These are phyloP conservation scores for Acrocera orbiculus DNA, from an alignment of 2,888 invertebrate species.

Conservation along the genomic window DNA sequence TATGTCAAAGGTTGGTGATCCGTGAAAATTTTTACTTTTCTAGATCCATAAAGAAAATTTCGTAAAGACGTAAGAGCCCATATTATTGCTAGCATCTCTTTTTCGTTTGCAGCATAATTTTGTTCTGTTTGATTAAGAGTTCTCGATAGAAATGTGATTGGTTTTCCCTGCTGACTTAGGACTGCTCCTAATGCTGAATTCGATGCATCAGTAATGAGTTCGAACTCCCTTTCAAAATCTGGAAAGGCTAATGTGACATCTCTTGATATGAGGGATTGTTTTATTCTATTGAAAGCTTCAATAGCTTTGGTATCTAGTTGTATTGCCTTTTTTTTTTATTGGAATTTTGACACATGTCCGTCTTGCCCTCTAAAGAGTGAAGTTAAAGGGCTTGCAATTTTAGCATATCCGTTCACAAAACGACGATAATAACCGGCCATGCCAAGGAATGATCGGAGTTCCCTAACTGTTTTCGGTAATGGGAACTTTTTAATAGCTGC, in stretches of 20 bases:
- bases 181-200: conserved; percentile 3
- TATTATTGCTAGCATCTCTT: conserved; percentile 3
- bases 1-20: neutral
- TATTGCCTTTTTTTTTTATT: conserved; percentile 5
- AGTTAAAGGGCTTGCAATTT: too few relatives aligned
- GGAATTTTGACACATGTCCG: conserved; percentile 3
- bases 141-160: conserved; percentile 2
- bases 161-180: conserved; percentile 1
- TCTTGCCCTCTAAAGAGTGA: too few relatives aligned
- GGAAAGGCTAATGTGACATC: conserved; percentile 3
- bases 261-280: conserved; percentile 2
- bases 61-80: conserved; percentile 1
- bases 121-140: conserved; percentile 3
- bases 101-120: conserved; percentile 2
- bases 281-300: conserved; percentile 4
- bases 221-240: conserved; percentile 3
- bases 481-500: too few relatives aligned
- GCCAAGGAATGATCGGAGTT: too few relatives aligned
- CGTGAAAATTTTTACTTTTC: too few relatives aligned
- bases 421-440: too few relatives aligned
- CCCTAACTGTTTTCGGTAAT: too few relatives aligned
- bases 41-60: conserved; percentile 4
- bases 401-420: too few relatives aligned
- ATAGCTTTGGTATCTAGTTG: neutral
- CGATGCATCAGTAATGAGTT: conserved; percentile 3